These are phyloP conservation scores for Drosophila austrosaltans DNA, from an alignment of 2,888 invertebrate genomes.

Conservation along the genomic window DNA sequence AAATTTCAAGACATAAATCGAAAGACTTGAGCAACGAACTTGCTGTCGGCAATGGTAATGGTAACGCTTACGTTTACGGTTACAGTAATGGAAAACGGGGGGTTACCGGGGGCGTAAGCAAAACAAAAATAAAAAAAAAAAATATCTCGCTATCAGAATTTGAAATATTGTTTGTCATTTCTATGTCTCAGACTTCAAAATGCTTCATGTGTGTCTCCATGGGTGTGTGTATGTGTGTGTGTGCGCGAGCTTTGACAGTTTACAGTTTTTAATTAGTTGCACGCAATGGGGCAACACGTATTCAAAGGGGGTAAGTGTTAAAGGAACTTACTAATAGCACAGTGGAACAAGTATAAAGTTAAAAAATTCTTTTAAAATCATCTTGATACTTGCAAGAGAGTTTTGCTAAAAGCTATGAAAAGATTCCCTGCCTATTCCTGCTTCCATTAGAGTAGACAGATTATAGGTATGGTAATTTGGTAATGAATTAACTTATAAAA, in stretches of 20 bases:
- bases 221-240: constrained; percentile 8
- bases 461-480: too few relatives aligned
- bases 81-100: too few relatives aligned
- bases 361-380: neutral
- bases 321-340: neutral
- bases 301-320: neutral
- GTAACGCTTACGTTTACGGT: too few relatives aligned
- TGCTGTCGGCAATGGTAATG: constrained; percentile 20
- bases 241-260: constrained; percentile 52
- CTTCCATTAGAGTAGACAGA: too few relatives aligned
- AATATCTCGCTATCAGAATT: constrained; percentile 30
- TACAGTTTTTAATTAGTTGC: constrained; percentile 64
- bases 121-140: neutral
- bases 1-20: constrained; percentile 55
- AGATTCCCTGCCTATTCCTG: too few relatives aligned
- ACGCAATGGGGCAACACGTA: constrained; percentile 43
- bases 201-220: constrained; percentile 4
- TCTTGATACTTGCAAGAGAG: too few relatives aligned
- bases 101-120: neutral
- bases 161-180: constrained; percentile 51
- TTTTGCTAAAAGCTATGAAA: too few relatives aligned
- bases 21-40: constrained; percentile 70
- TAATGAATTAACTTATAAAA: too few relatives aligned
- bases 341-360: neutral
- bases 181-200: constrained; percentile 27